Conservation (phyloP, 37 sponge, comb jelly and placozoan genomes). For the Chondrosia reniformis region DNA sequence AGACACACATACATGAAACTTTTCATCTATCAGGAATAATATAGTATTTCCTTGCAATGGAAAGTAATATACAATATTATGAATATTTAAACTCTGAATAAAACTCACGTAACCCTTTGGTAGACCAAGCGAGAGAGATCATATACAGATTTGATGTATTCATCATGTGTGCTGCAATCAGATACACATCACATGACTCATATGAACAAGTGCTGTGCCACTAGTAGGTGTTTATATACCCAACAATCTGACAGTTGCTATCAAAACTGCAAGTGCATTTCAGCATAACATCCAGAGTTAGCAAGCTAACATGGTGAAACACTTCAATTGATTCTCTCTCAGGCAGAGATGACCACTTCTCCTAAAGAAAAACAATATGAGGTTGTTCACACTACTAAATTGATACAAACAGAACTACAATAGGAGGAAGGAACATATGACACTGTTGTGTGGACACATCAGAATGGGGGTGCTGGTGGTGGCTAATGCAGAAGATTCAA, state of each 20-base stretch:
- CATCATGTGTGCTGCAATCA: constrained; percentile 30
- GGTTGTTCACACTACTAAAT: not conserved
- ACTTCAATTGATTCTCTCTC: constrained; percentile 31
- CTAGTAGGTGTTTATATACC: constrained; percentile 16
- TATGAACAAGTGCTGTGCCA: not conserved
- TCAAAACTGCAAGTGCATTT: constrained; percentile 69
- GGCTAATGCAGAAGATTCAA: too few species aligned
- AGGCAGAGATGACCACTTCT: not conserved
- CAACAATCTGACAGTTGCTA: constrained; percentile 70
- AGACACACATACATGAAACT: not conserved
- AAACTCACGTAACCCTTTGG: constrained; percentile 47
- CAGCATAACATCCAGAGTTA: constrained; percentile 86
- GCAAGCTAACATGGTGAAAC: constrained; percentile 59
- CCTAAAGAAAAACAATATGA: not conserved
- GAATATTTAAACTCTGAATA: not conserved
- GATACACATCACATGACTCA: not conserved
- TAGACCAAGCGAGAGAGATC: constrained; percentile 31
- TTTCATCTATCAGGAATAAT: too few species aligned
- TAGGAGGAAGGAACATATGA: not conserved
- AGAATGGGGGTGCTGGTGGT: too few species aligned
- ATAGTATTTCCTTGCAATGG: too few species aligned
- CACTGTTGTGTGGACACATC: not conserved
- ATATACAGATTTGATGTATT: constrained; percentile 43
- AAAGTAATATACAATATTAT: not conserved
- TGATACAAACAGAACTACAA: not conserved